Evolutionary conservation across 2,113 vertebrate genomes (phyloP), one percentile per base, ranked within the genome.

Genomic region (Carassius carassius): DNA sequence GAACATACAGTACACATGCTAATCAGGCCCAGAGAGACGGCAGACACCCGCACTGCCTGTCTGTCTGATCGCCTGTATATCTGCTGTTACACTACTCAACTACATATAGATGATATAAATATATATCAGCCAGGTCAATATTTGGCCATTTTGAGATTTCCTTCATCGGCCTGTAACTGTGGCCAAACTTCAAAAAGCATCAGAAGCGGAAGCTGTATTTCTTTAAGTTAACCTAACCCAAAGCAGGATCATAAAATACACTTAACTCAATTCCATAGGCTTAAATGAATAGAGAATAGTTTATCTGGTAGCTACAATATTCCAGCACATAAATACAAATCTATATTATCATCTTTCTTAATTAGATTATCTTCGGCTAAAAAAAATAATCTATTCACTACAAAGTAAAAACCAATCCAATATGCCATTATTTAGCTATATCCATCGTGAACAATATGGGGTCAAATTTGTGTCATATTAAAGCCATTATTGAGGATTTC

Each of bases 1-100:
- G 93, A 92, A 94, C 92, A 92, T 93, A 94, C 93, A 92, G 91
- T 93, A 92, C 92, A 94, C 94, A 93, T 93, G 91, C 93, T 93
- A 94, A 95, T 94, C 94, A 94, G 89, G 65, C 87, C 89, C 88
- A 35, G 76, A 81, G 90, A 91, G 92, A 92, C 83, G 70, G 78
- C 75, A 86, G 19, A 69, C 58, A 9, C 54, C 16, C 54, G 35
- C 19, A 41, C 41, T 54, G 60, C 23, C 58, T 81, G 21, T 76
- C 6, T 86, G 58, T 67, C 44, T 65, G 23, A 41, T 35, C 11
- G 1, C 9, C 47, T 51, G 29, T n/a, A 51, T 85, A 67, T 32
- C 47, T 70, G 44, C 35, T 3, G 1, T 11, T 75, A 51, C 44
- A 51, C 69, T 25, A 74, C 21, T n/a, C 16, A 72, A 41, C 69